Percentiles rank a stretch among this genome's conserved stretches.
Evolutionary conservation across 2,888 invertebrate genomes (phyloP).

Genomic region (Tetrapedia diversipes): DNA sequence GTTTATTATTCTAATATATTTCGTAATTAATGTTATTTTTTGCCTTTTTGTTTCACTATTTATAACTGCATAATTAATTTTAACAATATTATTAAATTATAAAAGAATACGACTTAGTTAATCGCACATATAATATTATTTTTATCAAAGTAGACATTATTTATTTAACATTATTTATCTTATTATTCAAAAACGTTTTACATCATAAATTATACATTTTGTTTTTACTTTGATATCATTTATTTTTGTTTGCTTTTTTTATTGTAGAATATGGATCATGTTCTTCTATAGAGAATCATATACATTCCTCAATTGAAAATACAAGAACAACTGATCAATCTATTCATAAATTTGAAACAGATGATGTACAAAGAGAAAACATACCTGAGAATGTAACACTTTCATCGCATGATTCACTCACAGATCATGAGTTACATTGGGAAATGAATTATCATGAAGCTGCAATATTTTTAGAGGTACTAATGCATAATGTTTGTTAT

Average conservation of each 20-base stretch:
- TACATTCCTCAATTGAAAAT: conserved; percentile 69
- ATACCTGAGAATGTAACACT: conserved; percentile 76
- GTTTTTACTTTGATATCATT: no score
- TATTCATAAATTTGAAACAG: conserved; percentile 68
- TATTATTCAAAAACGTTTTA: background rate
- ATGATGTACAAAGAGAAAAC: conserved; percentile 65
- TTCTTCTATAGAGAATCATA: conserved; percentile 77
- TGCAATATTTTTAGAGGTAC: conserved; percentile 92
- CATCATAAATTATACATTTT: no score
- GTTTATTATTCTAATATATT: background rate
- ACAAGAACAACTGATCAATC: conserved; percentile 71
- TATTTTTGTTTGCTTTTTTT: conserved; percentile 24
- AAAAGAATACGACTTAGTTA: background rate
- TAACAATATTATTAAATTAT: background rate
- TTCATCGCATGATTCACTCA: conserved; percentile 70
- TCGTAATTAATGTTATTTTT: background rate
- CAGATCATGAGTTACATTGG: conserved; percentile 86
- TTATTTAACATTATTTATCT: conserved; percentile 1
- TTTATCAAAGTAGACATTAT: background rate
- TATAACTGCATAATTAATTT: background rate
- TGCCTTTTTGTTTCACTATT: background rate
- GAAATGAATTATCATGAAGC: conserved; percentile 96
- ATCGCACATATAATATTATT: background rate
- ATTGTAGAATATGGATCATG: conserved; percentile 82
- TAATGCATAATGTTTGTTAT: background rate